Conservation (phyloP, 2,888 invertebrate genomes). For the Brachypalpus laphriformis region DNA sequence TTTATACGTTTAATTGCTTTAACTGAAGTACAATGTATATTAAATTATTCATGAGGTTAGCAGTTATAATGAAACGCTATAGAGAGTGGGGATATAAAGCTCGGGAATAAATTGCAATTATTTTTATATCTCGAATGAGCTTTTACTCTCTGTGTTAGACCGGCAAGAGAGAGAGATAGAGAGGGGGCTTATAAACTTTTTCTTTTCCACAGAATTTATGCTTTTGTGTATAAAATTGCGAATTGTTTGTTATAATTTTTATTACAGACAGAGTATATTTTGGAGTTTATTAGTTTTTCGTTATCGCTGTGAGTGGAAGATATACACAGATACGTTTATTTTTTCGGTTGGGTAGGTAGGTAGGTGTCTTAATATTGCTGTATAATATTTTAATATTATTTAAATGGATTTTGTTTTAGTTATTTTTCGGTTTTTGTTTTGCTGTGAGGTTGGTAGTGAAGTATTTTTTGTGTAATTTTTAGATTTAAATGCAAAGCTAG, state of each 20-base stretch:
- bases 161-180: neutral
- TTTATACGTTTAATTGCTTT: conserved; percentile 4
- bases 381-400: neutral
- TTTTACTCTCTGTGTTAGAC: neutral
- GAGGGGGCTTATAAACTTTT: conserved; percentile 2
- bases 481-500: conserved; percentile 18
- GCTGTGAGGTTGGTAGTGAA: neutral
- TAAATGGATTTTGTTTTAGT: neutral
- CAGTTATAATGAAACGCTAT: neutral
- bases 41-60: conserved; percentile 40
- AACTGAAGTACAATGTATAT: conserved; percentile 1
- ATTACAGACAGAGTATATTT: conserved; percentile 29
- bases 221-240: conserved; percentile 42
- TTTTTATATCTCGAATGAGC: conserved; percentile 20
- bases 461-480: conserved; percentile 19
- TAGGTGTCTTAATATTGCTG: conserved; percentile 8
- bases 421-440: neutral
- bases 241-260: conserved; percentile 44
- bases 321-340: conserved; percentile 6
- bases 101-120: conserved; percentile 39
- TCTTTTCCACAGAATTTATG: conserved; percentile 3
- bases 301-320: conserved; percentile 31
- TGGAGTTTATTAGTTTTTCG: conserved; percentile 46
- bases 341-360: neutral
- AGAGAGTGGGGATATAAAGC: conserved; percentile 11